These are phyloP conservation scores for Platanista minor DNA, from an alignment of 2,113 vertebrate genomes.

Conservation along the genomic window DNA sequence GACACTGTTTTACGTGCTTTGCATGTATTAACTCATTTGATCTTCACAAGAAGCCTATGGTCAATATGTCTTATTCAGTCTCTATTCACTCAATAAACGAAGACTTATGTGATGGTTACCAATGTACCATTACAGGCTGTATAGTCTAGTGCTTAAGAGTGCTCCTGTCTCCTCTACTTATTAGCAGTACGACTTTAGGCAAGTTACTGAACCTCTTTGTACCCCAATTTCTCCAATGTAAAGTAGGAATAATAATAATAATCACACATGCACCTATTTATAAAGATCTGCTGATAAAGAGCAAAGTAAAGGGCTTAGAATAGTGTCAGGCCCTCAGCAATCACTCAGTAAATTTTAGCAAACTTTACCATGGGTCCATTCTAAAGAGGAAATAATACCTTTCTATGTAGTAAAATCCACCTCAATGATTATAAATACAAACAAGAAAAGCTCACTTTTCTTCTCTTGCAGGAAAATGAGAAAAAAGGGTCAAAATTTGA, in stretches of 20 bases:
- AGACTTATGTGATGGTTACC: neutral
- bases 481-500: neutral
- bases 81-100: neutral
- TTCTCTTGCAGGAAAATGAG: neutral
- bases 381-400: neutral
- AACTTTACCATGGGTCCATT: neutral
- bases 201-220: neutral
- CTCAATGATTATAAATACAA: slow-evolving; percentile 24
- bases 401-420: neutral
- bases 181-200: neutral
- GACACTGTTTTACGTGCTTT: neutral
- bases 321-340: neutral
- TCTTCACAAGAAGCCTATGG: neutral
- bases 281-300: neutral
- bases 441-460: slow-evolving; percentile 5
- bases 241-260: neutral
- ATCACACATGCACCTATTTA: neutral
- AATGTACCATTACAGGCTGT: neutral
- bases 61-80: neutral
- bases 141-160: neutral
- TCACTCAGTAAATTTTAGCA: neutral
- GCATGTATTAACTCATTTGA: neutral
- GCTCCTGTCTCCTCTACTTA: neutral
- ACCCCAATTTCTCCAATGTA: neutral
- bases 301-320: neutral